A percentile compares a stretch with the other conserved stretches of the same genome.
Evolutionary conservation across 2,113 vertebrate species (phyloP).

Genomic region (Dicaeum eximium): DNA sequence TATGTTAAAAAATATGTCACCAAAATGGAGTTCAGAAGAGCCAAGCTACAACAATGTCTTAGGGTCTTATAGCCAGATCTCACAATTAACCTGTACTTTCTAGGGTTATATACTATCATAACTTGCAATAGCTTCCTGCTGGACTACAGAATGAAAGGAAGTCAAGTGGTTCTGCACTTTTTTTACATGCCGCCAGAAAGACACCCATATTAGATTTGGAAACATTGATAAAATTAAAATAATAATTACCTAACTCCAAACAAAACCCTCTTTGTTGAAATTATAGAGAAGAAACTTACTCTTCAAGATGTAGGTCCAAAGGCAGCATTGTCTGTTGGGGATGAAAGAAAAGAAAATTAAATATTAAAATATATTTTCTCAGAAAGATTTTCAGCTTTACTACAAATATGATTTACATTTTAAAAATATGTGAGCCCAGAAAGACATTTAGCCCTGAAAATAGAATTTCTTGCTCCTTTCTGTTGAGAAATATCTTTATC

Average conservation of each 20-base stretch:
- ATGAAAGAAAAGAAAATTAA: neutral
- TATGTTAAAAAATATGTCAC: neutral
- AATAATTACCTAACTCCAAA: neutral
- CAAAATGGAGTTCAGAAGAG: neutral
- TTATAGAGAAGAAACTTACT: neutral
- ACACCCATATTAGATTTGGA: neutral
- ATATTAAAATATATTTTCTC: neutral
- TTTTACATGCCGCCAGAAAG: neutral
- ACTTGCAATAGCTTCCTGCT: neutral
- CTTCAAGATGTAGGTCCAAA: neutral
- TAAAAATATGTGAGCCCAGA: neutral
- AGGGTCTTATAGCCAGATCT: neutral
- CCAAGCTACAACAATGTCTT: neutral
- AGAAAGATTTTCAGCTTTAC: neutral
- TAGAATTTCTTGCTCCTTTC: neutral
- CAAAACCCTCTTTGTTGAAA: neutral
- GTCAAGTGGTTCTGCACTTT: neutral
- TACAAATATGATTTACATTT: neutral
- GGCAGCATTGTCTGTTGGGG: neutral
- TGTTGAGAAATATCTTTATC: neutral
- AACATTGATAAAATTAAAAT: neutral
- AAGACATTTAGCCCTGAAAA: neutral
- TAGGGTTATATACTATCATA: neutral
- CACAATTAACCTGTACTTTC: neutral
- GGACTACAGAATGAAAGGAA: neutral